These are phyloP conservation scores for Conus betulinus DNA, from an alignment of 1,140 invertebrate species.

Conservation along the genomic window DNA sequence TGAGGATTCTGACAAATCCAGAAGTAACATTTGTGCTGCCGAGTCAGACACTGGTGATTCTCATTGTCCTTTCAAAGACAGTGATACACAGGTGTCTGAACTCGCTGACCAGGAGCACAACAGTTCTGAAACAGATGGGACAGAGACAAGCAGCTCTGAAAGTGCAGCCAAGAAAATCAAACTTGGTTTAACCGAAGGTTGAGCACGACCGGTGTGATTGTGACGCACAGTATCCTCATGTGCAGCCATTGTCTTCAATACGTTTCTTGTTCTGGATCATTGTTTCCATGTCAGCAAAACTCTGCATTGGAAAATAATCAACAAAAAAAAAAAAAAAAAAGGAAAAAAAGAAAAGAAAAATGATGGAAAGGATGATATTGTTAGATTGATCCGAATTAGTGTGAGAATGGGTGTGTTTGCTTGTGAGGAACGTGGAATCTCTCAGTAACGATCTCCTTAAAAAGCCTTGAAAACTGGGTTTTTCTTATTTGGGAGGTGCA, in stretches of 20 bases:
- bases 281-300: not conserved
- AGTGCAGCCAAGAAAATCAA: constrained; percentile 1
- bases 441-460: too few species aligned
- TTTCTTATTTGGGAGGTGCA: too few species aligned
- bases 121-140: not conserved
- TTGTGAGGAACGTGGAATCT: too few species aligned
- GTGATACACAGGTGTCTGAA: not conserved
- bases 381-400: too few species aligned
- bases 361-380: too few species aligned
- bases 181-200: not conserved
- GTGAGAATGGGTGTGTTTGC: too few species aligned
- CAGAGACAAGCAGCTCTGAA: not conserved
- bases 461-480: too few species aligned
- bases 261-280: not conserved
- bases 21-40: not conserved
- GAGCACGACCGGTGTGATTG: not conserved
- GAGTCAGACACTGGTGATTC: not conserved
- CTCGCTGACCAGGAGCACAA: too few species aligned
- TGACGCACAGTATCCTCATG: not conserved
- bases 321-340: too few species aligned
- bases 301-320: too few species aligned
- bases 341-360: too few species aligned
- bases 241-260: too few species aligned
- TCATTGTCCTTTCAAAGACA: not conserved
- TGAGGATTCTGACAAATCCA: not conserved